A percentile compares a stretch with the other conserved stretches of the same genome.
These are phyloP conservation scores for Druon quercuslanigerum DNA, from an alignment of 1,140 invertebrate genomes.

Conservation along the genomic window DNA sequence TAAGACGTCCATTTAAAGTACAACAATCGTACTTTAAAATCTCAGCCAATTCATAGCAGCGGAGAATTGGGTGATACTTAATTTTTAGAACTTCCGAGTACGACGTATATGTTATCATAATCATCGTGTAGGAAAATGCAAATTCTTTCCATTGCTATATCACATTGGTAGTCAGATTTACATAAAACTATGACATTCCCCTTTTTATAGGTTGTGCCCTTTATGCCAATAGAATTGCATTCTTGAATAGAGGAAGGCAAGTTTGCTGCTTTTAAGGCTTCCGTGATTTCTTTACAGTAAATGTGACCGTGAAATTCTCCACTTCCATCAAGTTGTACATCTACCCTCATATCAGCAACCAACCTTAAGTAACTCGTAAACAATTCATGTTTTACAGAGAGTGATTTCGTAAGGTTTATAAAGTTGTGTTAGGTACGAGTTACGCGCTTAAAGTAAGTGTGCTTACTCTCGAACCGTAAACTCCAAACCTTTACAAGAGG, in stretches of 20 bases:
- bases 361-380: conserved; percentile 1
- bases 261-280: neutral
- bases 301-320: neutral
- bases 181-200: neutral
- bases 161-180: neutral
- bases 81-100: neutral
- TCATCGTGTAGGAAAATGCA: neutral
- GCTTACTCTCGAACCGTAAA: neutral
- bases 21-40: neutral
- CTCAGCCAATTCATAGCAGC: neutral
- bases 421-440: neutral
- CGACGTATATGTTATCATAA: neutral
- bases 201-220: conserved; percentile 17
- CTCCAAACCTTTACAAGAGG: neutral
- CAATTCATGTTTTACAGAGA: conserved; percentile 6
- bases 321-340: neutral
- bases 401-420: neutral
- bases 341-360: neutral
- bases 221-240: neutral
- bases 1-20: neutral
- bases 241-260: conserved; percentile 22
- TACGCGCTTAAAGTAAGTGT: conserved; percentile 1
- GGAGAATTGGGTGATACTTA: neutral
- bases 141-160: conserved; percentile 14
- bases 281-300: neutral